These are phyloP conservation scores for Pyrgilauda ruficollis DNA, from an alignment of 2,113 vertebrate species.

Conservation along the genomic window DNA sequence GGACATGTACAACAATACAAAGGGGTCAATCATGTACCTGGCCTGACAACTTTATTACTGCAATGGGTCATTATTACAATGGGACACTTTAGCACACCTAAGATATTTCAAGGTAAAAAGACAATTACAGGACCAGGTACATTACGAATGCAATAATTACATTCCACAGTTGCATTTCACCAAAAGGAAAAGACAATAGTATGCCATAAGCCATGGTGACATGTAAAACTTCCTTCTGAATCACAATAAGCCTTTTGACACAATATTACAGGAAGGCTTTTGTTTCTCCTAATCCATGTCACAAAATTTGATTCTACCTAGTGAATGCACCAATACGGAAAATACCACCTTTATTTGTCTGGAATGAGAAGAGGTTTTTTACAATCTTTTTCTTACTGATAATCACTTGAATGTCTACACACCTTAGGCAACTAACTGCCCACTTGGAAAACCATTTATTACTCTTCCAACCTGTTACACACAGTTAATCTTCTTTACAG, in stretches of 20 bases:
- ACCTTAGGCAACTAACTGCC: background rate
- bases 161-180: background rate
- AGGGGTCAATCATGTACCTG: background rate
- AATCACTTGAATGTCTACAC: background rate
- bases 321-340: background rate
- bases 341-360: background rate
- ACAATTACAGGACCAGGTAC: background rate
- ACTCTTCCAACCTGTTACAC: background rate
- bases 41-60: slow-evolving; percentile 11
- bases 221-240: background rate
- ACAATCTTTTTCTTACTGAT: background rate
- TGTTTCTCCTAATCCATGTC: background rate
- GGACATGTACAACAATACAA: background rate
- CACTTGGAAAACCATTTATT: background rate
- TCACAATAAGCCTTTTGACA: background rate
- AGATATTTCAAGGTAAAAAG: background rate
- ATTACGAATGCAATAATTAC: background rate
- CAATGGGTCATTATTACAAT: background rate
- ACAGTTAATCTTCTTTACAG: background rate
- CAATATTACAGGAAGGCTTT: background rate
- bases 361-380: background rate
- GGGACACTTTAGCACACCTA: background rate
- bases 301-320: background rate
- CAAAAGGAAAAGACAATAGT: background rate
- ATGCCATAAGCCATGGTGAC: background rate